Base-by-base conservation (phyloP, 2,113 vertebrate species). In the Podarcis muralis region DNA sequence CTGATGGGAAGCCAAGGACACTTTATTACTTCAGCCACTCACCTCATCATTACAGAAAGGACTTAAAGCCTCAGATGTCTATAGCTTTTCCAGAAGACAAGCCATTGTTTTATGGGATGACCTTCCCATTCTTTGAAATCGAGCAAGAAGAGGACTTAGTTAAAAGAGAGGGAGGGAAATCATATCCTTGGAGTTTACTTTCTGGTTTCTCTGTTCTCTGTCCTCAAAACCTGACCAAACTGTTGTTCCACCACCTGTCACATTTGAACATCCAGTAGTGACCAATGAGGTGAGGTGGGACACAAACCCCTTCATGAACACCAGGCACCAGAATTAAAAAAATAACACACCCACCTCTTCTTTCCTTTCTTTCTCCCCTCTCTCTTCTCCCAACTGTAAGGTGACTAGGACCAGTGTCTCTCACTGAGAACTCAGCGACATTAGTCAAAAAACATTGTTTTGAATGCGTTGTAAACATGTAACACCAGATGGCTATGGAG, bases 1-100 rank as follows among this genome's bases (percentile, higher is more conserved):
- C 91, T 88, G 92, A 94, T 90, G 89, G 91, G 84, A 91, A 93
- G 93, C 93, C 86, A 94, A 91, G 87, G 84, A 87, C 83, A 81
- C 40, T 90, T 77, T 89, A 3, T 90, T 91, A 71, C 79, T 87
- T 82, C 0, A 25, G 79, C 77, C 0, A 0, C 89, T 93, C 92
- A 93, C 87, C 74, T 93, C 92, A 94, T 90, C 76, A n/a, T 92
- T 93, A 93, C 74, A 84, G 87, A 48, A 88, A 94, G 77, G 92
- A 91, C 91, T 92, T 93, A 81, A 80, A 90, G n/a, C 74, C 82
- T 95, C 93, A 92, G 90, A 86, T 89, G 86, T 35, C 91, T 81
- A 43, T 93, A 82, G 13, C 89, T 90, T 94, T 94, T 91, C 72
- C 81, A 43, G 89, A 82, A 92, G 79, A 92, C 93, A 95, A 93